phyloP scores from a whole-genome alignment of 2,888 invertebrate species.

The Oxytorus armatus region DNA sequence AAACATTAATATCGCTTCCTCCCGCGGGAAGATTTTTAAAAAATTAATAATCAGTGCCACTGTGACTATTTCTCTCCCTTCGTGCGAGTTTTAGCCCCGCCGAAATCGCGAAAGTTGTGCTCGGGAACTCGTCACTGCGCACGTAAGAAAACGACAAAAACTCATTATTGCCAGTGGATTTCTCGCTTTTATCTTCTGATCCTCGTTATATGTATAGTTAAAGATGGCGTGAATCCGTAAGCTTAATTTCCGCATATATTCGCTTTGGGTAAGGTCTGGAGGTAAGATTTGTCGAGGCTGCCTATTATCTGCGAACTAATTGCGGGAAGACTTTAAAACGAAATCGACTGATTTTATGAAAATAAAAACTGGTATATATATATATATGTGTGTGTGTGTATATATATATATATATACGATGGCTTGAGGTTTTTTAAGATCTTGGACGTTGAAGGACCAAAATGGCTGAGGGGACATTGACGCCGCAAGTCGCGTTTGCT shows the following conservation, averaged over 20 bases:
- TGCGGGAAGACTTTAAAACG: too few species aligned
- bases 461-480: constrained; percentile 43
- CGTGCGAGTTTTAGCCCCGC: constrained; percentile 53
- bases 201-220: constrained; percentile 25
- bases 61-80: constrained; percentile 61
- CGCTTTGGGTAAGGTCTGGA: too few species aligned
- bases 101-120: constrained; percentile 51
- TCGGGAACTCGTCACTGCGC: constrained; percentile 55
- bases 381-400: constrained; percentile 2
- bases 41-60: constrained; percentile 67
- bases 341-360: too few species aligned
- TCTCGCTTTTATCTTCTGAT: constrained; percentile 9
- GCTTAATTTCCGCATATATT: neutral
- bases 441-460: constrained; percentile 55
- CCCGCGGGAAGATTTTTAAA: constrained; percentile 29
- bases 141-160: constrained; percentile 43
- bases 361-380: too few species aligned
- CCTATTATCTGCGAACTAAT: too few species aligned
- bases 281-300: too few species aligned
- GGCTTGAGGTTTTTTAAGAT: constrained; percentile 29
- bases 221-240: neutral
- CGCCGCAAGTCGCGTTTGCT: constrained; percentile 4
- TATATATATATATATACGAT: neutral
- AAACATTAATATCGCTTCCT: constrained; percentile 52
- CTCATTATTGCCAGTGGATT: constrained; percentile 41